Evolutionary conservation across 2,113 vertebrate species (phyloP).

Genomic region (Peucedramus taeniatus): DNA sequence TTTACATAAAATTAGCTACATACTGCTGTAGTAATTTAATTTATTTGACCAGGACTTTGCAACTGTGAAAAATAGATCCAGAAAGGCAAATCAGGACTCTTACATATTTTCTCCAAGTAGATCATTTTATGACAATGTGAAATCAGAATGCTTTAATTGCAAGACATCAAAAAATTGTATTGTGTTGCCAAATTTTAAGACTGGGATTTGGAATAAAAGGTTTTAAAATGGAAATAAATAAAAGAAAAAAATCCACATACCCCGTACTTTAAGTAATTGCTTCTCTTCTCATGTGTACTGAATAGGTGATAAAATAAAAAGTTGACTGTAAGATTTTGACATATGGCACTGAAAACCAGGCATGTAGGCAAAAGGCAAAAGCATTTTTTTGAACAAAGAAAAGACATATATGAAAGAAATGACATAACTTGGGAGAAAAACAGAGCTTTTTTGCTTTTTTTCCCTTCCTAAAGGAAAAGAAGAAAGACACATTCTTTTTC

Average conservation of each 20-base stretch:
- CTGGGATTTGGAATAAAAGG: not conserved
- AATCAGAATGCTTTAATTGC: conserved; percentile 71
- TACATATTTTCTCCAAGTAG: conserved; percentile 80
- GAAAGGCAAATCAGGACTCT: conserved; percentile 74
- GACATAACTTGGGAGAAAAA: not conserved
- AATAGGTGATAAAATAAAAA: conserved; percentile 42
- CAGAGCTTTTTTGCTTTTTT: not conserved
- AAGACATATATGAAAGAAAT: not conserved
- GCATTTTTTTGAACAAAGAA: not conserved
- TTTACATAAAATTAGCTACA: conserved; percentile 99
- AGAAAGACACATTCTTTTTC: not conserved
- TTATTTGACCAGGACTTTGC: conserved; percentile 87
- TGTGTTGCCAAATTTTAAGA: conserved; percentile 3
- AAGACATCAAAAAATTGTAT: conserved; percentile 40
- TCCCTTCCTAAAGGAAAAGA: not conserved
- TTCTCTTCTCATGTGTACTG: not conserved
- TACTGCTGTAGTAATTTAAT: conserved; percentile 93
- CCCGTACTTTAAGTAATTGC: not conserved
- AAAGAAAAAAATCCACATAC: not conserved
- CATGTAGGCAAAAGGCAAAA: not conserved
- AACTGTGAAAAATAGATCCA: conserved; percentile 85
- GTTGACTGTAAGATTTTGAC: not conserved
- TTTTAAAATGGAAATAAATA: not conserved
- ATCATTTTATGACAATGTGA: conserved; percentile 74
- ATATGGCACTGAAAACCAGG: not conserved